Base-by-base conservation (phyloP, 2,888 invertebrate genomes). In the Psylliodes chrysocephalus region DNA sequence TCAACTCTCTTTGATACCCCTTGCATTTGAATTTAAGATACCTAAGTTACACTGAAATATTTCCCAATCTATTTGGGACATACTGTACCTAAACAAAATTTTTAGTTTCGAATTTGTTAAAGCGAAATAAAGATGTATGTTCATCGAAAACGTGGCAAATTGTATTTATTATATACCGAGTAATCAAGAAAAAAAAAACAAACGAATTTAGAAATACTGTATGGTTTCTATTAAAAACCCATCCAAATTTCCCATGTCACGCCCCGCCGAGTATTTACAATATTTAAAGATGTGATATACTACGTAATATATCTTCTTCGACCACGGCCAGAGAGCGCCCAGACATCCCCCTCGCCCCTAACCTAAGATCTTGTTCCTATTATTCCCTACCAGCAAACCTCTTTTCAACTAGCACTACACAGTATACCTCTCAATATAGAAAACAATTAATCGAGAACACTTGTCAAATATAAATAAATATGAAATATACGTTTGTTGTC, bases 381-480 rank as follows among this genome's bases (percentile, higher is more conserved):
- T 59, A 70, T 67, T 66, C 71, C 69, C 69, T 64, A 63, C 63
- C 62, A 51, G 55, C 61, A 65, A 44, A 70, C 71, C 72, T 73
- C 66, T 73, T 76, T 76, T 77, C 78, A 78, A 76, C 76, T 79
- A 80, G 80, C 80, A 80, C 81, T 78, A 79, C 77, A 79, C 77
- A 76, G 77, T 80, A 76, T 78, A 77, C 74, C 76, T 65, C 77
- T 73, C 74, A 77, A 77, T 76, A 79, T 81, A 79, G 78, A 78
- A 79, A 81, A 81, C 80, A 79, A 81, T 78, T 81, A 81, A 80
- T 82, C 81, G 80, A 81, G 77, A 81, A 80, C 80, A 81, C 81
- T 79, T 79, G 78, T 79, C 78, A 78, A 81, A 79, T 79, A 78
- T 60, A 40, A 81, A 79, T 81, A 80, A 80, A 81, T 79, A 81